Percentiles rank a stretch among this genome's conserved stretches.
phyloP scores from a whole-genome alignment of 2,797 vertebrate genomes.

The Arnoldichthys spilopterus region DNA sequence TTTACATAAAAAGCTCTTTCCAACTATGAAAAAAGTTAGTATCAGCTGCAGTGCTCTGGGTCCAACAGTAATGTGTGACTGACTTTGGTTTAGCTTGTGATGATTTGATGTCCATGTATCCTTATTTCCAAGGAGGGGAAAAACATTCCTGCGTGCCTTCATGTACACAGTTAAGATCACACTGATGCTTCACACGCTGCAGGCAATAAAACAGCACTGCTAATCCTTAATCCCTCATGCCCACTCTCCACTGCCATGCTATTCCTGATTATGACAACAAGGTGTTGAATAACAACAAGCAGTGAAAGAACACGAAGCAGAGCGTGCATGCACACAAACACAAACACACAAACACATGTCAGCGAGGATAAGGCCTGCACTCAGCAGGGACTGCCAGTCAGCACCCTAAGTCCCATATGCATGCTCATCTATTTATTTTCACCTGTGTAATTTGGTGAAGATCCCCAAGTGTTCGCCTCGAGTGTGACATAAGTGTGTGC shows the following conservation, averaged over 20 bases:
- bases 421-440: slow-evolving; percentile 6
- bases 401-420: slow-evolving; percentile 23
- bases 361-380: neutral
- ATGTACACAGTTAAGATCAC: neutral
- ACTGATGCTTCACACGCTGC: neutral
- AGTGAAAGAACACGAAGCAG: neutral
- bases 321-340: neutral
- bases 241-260: neutral
- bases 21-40: no score
- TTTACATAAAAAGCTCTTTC: no score
- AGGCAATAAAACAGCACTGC: neutral
- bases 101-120: neutral
- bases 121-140: neutral
- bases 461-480: neutral
- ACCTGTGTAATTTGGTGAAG: slow-evolving; percentile 13
- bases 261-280: neutral
- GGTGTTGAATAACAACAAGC: slow-evolving; percentile 2
- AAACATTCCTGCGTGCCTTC: neutral
- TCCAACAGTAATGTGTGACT: neutral
- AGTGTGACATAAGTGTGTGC: neutral
- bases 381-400: slow-evolving; percentile 17
- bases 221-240: slow-evolving; percentile 7
- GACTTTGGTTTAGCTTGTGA: neutral
- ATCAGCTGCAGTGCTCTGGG: neutral
- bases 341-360: slow-evolving; percentile 15